Conservation (phyloP, 2,888 invertebrate genomes). For the Choristoneura rosaceana region DNA sequence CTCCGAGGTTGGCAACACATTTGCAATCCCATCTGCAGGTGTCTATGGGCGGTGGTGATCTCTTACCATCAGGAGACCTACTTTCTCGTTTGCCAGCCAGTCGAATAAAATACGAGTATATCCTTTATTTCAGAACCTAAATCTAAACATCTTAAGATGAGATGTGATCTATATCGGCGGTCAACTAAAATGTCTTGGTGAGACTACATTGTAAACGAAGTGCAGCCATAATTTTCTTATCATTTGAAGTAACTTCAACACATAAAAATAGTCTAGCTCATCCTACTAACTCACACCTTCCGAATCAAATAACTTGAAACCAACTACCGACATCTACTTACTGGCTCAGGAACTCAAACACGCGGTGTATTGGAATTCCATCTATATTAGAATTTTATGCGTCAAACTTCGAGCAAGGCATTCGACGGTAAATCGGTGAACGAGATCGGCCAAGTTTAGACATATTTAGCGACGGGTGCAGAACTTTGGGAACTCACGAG, state of each 20-base stretch:
- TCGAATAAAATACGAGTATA: no score
- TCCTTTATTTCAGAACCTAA: no score
- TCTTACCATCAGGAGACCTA: no score
- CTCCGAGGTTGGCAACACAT: no score
- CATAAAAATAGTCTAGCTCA: neutral
- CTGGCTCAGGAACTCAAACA: slow-evolving; percentile 4
- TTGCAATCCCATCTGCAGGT: no score
- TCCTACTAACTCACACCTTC: neutral
- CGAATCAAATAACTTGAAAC: neutral
- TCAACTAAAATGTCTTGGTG: no score
- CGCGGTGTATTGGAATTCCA: slow-evolving; percentile 29
- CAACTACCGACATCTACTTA: slow-evolving; percentile 12
- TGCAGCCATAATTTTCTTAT: neutral
- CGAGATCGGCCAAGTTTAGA: slow-evolving; percentile 60
- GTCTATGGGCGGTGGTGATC: no score
- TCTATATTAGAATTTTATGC: slow-evolving; percentile 31
- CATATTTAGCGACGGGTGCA: slow-evolving; percentile 54
- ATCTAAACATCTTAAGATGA: no score
- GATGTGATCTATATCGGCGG: no score
- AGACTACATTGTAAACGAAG: no score
- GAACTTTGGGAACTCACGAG: slow-evolving; percentile 25
- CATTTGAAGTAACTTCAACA: neutral
- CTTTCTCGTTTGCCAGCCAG: no score
- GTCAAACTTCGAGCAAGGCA: slow-evolving; percentile 24
- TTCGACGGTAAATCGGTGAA: slow-evolving; percentile 59